These are phyloP conservation scores for Himalopsyche kuldschensis DNA, from an alignment of 2,888 invertebrate species.

Conservation along the genomic window DNA sequence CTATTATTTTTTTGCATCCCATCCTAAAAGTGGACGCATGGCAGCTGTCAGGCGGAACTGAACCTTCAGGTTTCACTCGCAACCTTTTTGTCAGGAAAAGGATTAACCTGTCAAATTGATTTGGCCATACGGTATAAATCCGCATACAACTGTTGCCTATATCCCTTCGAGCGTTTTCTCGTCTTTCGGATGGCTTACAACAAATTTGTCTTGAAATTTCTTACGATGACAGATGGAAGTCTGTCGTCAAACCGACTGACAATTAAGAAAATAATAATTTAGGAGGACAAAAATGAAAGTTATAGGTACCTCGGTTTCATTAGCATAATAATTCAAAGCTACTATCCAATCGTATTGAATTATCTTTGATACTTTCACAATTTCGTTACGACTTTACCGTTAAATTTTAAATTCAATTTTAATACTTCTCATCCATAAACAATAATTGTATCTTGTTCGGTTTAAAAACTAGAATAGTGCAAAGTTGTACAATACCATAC, in stretches of 20 bases:
- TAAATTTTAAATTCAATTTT: neutral
- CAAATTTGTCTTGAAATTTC: neutral
- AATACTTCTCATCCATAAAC: neutral
- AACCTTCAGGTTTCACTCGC: conserved; percentile 27
- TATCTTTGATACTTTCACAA: neutral
- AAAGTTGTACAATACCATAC: neutral
- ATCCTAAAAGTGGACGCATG: conserved; percentile 35
- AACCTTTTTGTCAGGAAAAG: conserved; percentile 25
- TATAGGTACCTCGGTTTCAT: no score
- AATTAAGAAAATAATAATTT: neutral
- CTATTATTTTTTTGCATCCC: neutral
- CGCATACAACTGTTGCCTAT: conserved; percentile 29
- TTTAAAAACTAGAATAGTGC: neutral
- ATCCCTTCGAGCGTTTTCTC: neutral
- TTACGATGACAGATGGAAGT: neutral
- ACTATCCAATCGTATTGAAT: no score
- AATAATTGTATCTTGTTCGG: neutral
- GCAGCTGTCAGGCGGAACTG: conserved; percentile 40
- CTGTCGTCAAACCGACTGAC: neutral
- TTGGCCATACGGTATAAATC: conserved; percentile 31
- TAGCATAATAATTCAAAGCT: no score
- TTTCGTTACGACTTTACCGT: neutral
- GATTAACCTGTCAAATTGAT: conserved; percentile 37
- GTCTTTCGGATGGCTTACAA: neutral
- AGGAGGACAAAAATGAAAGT: no score